Base-by-base conservation (phyloP, 2,888 invertebrate species). In the Dasypolia templi region DNA sequence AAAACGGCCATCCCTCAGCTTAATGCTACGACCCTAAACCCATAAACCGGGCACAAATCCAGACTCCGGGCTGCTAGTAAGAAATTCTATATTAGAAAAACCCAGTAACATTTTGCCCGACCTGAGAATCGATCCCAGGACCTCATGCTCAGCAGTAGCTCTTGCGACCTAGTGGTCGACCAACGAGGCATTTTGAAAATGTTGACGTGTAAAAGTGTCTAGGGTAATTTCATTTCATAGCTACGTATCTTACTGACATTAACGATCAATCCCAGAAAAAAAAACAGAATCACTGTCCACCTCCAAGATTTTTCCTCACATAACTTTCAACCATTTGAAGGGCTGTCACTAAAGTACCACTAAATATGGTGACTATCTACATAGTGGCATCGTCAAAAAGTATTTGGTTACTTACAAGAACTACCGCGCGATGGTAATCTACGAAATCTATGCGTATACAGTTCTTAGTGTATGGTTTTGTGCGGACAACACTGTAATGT, bases 401-500 rank as follows among this genome's bases (percentile, higher is more conserved):
- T 91, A 89, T 92, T 91, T 84, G 82, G 88, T 92, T 92, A 89
- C 92, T 89, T 80, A 91, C 91, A 90, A 90, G 91, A 86, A 90
- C 91, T 92, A 90, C 91, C 83, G 89, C 77, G 74, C 80, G 91
- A 91, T 91, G 86, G 87, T 89, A 92, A 86, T 92, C 92, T 89
- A 83, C 76, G 84, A 88, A 89, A 87, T 86, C 87, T 86, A 86
- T 87, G 85, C 77, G 80, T 79, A 73, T 81, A 69, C 82, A 75
- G 75, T 53, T 32, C 79, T 73, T 78, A 62, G 72, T 89, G 90
- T 91, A 89, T 89, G 90, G 89, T 86, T 89, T 87, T 91, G 90
- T 92, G 93, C 91, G 92, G 93, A 94, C 93, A 93, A 90, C 90
- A 82, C 83, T 87, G 94, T 94, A 94, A 94, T 91, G 87, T 91